A percentile compares a stretch with the other conserved stretches of the same genome.
Evolutionary conservation across 2,888 invertebrate genomes (phyloP).

Genomic region (Cryptocephalus moraei): DNA sequence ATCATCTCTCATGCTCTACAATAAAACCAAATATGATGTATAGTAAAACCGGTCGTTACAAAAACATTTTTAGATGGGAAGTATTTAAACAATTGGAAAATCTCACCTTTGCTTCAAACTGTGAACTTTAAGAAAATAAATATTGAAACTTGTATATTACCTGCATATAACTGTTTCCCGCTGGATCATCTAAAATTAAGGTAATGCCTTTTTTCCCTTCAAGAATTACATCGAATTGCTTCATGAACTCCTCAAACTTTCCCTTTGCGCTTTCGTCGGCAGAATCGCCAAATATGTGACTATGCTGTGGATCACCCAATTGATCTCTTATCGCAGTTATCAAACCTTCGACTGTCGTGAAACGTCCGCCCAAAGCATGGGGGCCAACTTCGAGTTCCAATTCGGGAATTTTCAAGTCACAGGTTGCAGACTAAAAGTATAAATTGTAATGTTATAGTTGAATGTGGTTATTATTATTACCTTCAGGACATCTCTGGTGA

Average conservation of each 20-base stretch:
- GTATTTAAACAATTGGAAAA: not conserved
- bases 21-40: constrained; percentile 15
- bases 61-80: not conserved
- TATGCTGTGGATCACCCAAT: constrained; percentile 46
- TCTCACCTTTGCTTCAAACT: too few relatives aligned
- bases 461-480: constrained; percentile 31
- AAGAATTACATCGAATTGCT: constrained; percentile 56
- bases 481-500: constrained; percentile 89
- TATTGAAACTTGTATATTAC: constrained; percentile 24
- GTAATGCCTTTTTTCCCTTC: constrained; percentile 54
- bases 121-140: not conserved
- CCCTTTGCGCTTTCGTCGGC: constrained; percentile 44
- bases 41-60: constrained; percentile 1
- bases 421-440: constrained; percentile 62
- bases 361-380: constrained; percentile 79
- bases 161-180: constrained; percentile 94
- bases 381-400: constrained; percentile 80
- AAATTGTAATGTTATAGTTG: not conserved
- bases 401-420: constrained; percentile 71
- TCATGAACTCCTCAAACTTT: constrained; percentile 54
- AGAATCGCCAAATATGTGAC: constrained; percentile 62
- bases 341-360: constrained; percentile 92
- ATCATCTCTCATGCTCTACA: constrained; percentile 60
- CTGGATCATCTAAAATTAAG: constrained; percentile 86
- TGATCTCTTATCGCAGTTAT: constrained; percentile 69